Percentiles rank a stretch among this genome's conserved stretches.
These are phyloP conservation scores for Ammospiza maritima DNA, from an alignment of 2,797 vertebrate genomes.

Conservation along the genomic window DNA sequence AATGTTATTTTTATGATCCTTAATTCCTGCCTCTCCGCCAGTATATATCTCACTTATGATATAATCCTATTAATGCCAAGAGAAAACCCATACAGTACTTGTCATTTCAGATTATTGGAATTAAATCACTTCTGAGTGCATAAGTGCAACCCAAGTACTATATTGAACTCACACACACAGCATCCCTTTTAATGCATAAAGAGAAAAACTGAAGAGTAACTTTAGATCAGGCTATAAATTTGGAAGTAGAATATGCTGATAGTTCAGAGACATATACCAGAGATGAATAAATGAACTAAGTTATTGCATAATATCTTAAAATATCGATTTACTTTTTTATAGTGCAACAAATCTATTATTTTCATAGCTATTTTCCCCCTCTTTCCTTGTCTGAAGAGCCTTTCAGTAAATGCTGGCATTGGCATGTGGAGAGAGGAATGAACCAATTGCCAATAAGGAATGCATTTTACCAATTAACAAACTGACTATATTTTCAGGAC, in stretches of 20 bases:
- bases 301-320: background rate
- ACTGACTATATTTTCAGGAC: background rate
- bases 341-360: background rate
- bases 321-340: background rate
- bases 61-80: slow-evolving; percentile 47
- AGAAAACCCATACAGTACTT: slow-evolving; percentile 14
- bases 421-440: background rate
- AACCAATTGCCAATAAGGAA: background rate
- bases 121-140: slow-evolving; percentile 16
- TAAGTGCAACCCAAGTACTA: background rate
- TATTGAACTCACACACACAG: background rate
- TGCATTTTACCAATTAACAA: background rate
- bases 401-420: background rate
- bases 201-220: background rate
- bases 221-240: background rate
- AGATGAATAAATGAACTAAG: background rate
- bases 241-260: background rate
- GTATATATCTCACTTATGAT: slow-evolving; percentile 4
- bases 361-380: background rate
- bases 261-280: background rate
- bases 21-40: slow-evolving; percentile 27
- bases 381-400: background rate
- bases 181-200: background rate
- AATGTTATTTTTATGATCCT: slow-evolving; percentile 28
- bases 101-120: slow-evolving; percentile 45